These are phyloP conservation scores for Reinhardtius hippoglossoides DNA, from an alignment of 2,113 vertebrate species.

Conservation along the genomic window DNA sequence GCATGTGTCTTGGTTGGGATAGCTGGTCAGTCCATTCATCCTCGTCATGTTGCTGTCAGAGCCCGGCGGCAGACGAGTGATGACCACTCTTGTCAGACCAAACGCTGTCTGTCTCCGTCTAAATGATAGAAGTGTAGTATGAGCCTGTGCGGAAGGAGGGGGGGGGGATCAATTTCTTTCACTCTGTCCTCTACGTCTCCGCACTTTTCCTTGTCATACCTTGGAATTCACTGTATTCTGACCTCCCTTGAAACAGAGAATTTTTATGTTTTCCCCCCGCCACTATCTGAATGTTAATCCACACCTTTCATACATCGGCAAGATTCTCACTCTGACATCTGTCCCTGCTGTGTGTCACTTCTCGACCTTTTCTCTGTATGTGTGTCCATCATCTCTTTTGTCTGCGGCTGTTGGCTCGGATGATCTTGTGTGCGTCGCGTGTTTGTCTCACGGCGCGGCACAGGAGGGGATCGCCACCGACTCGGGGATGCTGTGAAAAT, in stretches of 20 bases:
- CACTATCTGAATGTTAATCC: slow-evolving; percentile 55
- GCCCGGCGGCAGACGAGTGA: slow-evolving; percentile 73
- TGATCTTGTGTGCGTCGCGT: slow-evolving; percentile 56
- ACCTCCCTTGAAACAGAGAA: slow-evolving; percentile 42
- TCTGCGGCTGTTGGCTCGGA: slow-evolving; percentile 59
- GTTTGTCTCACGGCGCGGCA: slow-evolving; percentile 57
- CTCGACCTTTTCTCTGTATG: slow-evolving; percentile 60
- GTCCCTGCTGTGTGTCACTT: slow-evolving; percentile 63
- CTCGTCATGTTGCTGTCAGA: slow-evolving; percentile 82
- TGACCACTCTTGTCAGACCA: slow-evolving; percentile 75
- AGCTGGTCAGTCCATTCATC: slow-evolving; percentile 72
- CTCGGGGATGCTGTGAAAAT: slow-evolving; percentile 74
- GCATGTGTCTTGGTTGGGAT: slow-evolving; percentile 56
- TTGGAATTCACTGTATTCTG: slow-evolving; percentile 55
- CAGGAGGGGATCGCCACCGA: slow-evolving; percentile 54
- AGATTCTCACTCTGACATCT: slow-evolving; percentile 46
- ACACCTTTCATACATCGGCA: slow-evolving; percentile 35
- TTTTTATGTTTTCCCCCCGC: slow-evolving; percentile 16
- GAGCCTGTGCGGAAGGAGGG: slow-evolving; percentile 65
- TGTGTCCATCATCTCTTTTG: slow-evolving; percentile 65
- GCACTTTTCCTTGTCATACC: slow-evolving; percentile 52
- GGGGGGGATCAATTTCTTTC: slow-evolving; percentile 73
- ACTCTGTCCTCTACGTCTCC: slow-evolving; percentile 54
- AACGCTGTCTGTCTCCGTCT: slow-evolving; percentile 68
- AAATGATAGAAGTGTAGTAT: slow-evolving; percentile 79